These are phyloP conservation scores for Myotis daubentonii DNA, from an alignment of 2,797 vertebrate genomes.

Conservation along the genomic window DNA sequence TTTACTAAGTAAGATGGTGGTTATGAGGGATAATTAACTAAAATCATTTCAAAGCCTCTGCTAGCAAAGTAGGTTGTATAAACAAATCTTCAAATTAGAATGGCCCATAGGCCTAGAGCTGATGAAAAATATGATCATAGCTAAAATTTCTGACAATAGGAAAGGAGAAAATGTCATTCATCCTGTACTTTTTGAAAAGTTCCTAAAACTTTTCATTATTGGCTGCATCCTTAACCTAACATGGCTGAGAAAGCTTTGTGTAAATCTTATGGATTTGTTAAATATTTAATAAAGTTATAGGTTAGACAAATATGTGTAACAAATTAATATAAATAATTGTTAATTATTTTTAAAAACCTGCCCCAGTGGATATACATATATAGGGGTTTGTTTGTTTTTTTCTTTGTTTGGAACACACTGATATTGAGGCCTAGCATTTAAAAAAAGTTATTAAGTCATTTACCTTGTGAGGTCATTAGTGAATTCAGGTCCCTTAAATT, in stretches of 20 bases:
- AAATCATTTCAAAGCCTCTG: conserved; percentile 46
- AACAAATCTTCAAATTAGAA: conserved; percentile 48
- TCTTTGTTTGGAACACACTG: not conserved
- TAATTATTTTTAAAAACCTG: conserved; percentile 26
- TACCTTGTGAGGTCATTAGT: not conserved
- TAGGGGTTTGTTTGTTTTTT: not conserved
- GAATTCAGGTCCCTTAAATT: not conserved
- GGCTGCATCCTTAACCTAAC: not conserved
- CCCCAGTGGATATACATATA: not conserved
- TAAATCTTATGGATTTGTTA: conserved; percentile 19
- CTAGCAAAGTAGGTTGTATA: conserved; percentile 42
- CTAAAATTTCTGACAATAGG: not conserved
- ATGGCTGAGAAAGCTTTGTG: not conserved
- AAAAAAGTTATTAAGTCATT: not conserved
- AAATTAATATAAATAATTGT: not conserved
- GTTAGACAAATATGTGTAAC: not conserved
- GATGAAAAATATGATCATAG: not conserved
- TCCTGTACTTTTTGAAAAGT: not conserved
- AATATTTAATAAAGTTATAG: not conserved
- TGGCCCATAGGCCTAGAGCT: not conserved
- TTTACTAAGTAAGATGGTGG: conserved; percentile 51
- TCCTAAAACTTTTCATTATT: not conserved
- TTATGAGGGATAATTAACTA: conserved; percentile 66
- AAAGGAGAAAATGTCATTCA: not conserved
- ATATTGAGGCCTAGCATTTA: not conserved